A percentile compares a stretch with the other conserved stretches of the same genome.
Conservation (phyloP, 1,140 invertebrate species). For the Panonychus citri region DNA sequence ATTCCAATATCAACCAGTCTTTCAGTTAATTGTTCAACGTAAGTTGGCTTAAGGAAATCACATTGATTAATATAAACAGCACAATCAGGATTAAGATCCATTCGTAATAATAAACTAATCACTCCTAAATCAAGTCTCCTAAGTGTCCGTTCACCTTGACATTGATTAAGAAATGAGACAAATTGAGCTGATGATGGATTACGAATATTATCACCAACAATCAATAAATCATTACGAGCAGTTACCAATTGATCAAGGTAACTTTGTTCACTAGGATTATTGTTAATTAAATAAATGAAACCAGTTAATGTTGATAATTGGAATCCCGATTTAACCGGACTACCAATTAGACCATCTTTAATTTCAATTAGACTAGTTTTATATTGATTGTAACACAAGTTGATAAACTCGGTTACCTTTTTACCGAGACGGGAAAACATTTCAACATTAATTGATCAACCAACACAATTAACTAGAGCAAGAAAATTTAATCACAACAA, state of each 20-base stretch:
- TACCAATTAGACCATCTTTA: neutral
- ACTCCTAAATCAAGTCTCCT: constrained; percentile 39
- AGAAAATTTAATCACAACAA: too few species aligned
- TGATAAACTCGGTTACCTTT: too few species aligned
- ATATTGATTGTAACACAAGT: neutral
- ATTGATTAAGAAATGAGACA: constrained; percentile 34
- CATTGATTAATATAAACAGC: constrained; percentile 44
- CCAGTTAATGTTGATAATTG: neutral
- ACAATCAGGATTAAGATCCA: constrained; percentile 37
- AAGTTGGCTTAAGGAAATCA: constrained; percentile 36
- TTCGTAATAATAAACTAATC: constrained; percentile 45
- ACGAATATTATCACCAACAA: constrained; percentile 35
- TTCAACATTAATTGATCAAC: too few species aligned
- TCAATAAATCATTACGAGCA: constrained; percentile 34
- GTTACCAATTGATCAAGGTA: constrained; percentile 34
- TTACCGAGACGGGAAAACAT: too few species aligned
- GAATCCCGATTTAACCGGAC: constrained; percentile 3
- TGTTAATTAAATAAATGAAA: neutral
- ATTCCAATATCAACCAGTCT: constrained; percentile 53
- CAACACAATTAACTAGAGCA: too few species aligned
- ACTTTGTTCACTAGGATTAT: constrained; percentile 37
- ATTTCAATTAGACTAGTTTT: neutral
- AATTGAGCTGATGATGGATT: constrained; percentile 40
- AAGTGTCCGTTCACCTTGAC: constrained; percentile 38
- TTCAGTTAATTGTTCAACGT: constrained; percentile 25